Conservation (phyloP, 2,888 invertebrate genomes). For the Melanophora roralis region DNA sequence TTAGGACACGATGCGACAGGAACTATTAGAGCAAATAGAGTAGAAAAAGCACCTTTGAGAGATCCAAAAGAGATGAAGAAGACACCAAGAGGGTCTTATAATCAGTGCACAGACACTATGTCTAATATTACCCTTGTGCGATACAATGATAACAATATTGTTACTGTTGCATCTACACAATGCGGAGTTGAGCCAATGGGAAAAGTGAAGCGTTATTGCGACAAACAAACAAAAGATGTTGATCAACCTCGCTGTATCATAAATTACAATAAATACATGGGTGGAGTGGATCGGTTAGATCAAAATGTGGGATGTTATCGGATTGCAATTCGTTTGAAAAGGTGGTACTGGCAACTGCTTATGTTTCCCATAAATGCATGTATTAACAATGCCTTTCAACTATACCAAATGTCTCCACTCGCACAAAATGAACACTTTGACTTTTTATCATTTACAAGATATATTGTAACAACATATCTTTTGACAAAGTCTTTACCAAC, state of each 20-base stretch:
- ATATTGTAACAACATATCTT: conserved; percentile 4
- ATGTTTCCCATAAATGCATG: too few species aligned
- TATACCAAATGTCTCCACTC: too few species aligned
- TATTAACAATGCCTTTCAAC: too few species aligned
- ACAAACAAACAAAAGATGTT: conserved; percentile 1
- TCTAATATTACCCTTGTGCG: background rate
- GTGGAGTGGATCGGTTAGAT: conserved; percentile 6
- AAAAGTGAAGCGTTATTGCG: conserved; percentile 22
- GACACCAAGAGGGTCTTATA: background rate
- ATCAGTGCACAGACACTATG: background rate
- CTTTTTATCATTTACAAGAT: background rate
- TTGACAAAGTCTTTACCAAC: background rate
- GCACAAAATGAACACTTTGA: too few species aligned
- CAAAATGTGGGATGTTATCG: conserved; percentile 4
- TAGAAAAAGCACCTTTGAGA: conserved; percentile 12
- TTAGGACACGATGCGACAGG: conserved; percentile 9
- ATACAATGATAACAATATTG: conserved; percentile 15
- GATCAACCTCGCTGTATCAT: conserved; percentile 16
- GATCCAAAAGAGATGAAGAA: too few species aligned
- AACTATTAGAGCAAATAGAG: conserved; percentile 6
- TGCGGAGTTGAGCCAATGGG: conserved; percentile 8
- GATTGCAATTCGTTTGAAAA: conserved; percentile 10
- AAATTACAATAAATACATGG: too few species aligned
- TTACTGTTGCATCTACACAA: conserved; percentile 11
- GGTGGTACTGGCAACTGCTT: background rate